phyloP scores from a whole-genome alignment of 2,113 vertebrate species.

The Periophthalmus modestus region DNA sequence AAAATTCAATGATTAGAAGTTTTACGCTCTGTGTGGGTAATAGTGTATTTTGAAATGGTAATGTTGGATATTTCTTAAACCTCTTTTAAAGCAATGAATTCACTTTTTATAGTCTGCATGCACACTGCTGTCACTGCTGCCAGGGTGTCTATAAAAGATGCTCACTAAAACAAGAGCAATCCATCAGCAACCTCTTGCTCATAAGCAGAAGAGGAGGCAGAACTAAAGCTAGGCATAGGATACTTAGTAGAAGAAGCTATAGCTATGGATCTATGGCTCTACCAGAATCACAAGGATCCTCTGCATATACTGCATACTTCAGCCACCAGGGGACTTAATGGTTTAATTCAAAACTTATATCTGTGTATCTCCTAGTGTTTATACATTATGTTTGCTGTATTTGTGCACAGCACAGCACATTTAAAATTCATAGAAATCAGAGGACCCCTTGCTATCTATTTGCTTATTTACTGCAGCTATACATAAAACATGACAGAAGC shows the following conservation, averaged over 20 bases:
- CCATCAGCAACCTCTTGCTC: too few relatives aligned
- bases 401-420: conserved; percentile 17
- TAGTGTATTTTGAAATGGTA: not conserved
- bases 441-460: conserved; percentile 54
- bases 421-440: conserved; percentile 69
- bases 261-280: too few relatives aligned
- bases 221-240: too few relatives aligned
- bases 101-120: conserved; percentile 44
- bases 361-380: conserved; percentile 26
- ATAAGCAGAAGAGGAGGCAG: too few relatives aligned
- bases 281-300: too few relatives aligned
- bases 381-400: conserved; percentile 11
- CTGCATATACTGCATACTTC: too few relatives aligned
- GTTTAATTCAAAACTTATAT: conserved; percentile 46
- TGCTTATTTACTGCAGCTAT: conserved; percentile 58
- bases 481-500: conserved; percentile 64
- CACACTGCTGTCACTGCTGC: conserved; percentile 21
- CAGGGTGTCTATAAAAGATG: conserved; percentile 16
- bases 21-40: not conserved
- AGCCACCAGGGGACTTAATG: too few relatives aligned
- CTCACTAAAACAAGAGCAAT: too few relatives aligned
- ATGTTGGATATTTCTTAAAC: not conserved
- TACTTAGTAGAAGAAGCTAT: too few relatives aligned
- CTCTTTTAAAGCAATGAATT: conserved; percentile 29
- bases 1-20: not conserved